Base-by-base conservation (phyloP, 2,797 vertebrate species). In the Sebastolobus altivelis region DNA sequence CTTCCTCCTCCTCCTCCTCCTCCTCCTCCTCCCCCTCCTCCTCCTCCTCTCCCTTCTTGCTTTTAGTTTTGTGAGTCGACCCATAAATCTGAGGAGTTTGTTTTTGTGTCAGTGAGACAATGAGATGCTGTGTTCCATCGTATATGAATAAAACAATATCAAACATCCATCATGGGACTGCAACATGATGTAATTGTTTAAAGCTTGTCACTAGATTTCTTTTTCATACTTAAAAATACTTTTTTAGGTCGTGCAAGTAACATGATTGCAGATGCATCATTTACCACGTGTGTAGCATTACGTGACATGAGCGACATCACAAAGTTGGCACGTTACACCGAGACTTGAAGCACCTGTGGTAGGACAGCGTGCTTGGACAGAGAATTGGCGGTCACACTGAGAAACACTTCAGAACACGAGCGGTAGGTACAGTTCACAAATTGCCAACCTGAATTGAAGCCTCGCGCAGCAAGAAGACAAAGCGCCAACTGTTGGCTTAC, bases 381-480 rank as follows among this genome's bases (percentile, higher is more conserved):
- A 77, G 33, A 49, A 49, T 67, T 38, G 63, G 58, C 59, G 38
- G 25, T 22, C 59, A 77, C 62, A 37, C n/a, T 2, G 66, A 75
- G 33, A 40, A 62, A 62, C 20, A 65, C 60, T 73, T 80, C 69
- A 81, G 66, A 77, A 61, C 71, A 46, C 5, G 8, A 71, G 38
- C 29, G 2, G 37, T 31, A 22, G 2, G 37, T 31, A 22, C 58
- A 65, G 55, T 79, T 69, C 80, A 63, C 78, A 87, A 80, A 85
- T 70, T 37, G 31, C 61, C 72, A 76, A 79, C 82, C 69, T 88
- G 77, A 91, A 88, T 72, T 58, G 37, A 83, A 84, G 67, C 78
- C 58, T 81, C 78, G 80, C 80, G 14, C n/a, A 1, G 72, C 82
- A 78, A 52, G 70, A 62, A 78, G 74, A 89, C 87, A 90, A 89